Base-by-base conservation (phyloP, 30 jellyfish, hydroid and myxozoan species). In the Kudoa iwatai region DNA sequence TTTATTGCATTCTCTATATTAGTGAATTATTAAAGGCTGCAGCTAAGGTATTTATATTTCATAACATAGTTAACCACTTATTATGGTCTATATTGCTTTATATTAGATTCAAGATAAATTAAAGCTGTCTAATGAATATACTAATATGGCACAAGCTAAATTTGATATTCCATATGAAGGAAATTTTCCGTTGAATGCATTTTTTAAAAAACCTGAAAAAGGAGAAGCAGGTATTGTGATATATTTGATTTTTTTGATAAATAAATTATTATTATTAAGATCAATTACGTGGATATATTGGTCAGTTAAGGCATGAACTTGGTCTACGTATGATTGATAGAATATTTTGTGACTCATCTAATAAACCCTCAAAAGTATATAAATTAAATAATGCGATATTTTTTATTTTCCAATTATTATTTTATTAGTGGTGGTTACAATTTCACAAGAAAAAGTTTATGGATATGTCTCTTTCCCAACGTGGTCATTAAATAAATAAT, bases 391-490 rank as follows among this genome's bases (percentile, higher is more conserved):
- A 15, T 1, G 24, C 10, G 11, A 38, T 9, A 38, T 25, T 6
- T 9, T 38, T 38, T 11, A 10, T 38, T 10, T 9, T 38, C 17
- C 10, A 38, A 10, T 38, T 3, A 22, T 32, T 4, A 15, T 19
- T 26, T 24, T 17, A 21, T 19, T 38, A 71, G 92, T 71, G 92
- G 92, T 71, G 92, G 92, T 60, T 61, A 84, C 62, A 86, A 42
- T 71, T 71, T 42, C 84, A 60, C 13, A 71, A 71, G 62, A 31
- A 86, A 46, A 61, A 77, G 55, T 71, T 71, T 51, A 71, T 71
- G 92, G 92, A 71, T n/a, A 71, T 60, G 38, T 71, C 92, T 7
- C 58, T 71, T 16, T 60, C 92, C 16, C 86, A 81, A 10, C 92
- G 86, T 19, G 92, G 92, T n/a, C n/a, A n/a, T n/a, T n/a, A n/a